These are phyloP conservation scores for Sycobia sp. DNA, from an alignment of 1,140 invertebrate genomes.

Conservation along the genomic window DNA sequence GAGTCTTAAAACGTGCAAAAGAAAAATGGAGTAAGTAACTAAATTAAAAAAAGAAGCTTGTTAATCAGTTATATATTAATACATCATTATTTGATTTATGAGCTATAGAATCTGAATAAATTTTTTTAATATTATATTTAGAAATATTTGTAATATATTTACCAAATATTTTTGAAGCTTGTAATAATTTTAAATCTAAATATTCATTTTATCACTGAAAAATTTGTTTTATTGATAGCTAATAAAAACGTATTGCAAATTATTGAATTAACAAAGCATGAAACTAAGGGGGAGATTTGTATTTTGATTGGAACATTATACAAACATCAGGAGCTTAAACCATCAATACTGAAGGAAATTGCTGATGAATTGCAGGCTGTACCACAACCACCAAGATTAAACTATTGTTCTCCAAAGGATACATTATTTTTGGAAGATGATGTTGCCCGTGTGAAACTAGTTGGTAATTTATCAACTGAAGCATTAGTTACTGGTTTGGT, in stretches of 20 bases:
- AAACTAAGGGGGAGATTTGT: constrained; percentile 62
- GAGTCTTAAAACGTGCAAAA: constrained; percentile 62
- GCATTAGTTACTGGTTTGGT: constrained; percentile 77
- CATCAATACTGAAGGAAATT: constrained; percentile 90
- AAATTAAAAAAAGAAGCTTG: not conserved
- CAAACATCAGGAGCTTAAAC: constrained; percentile 90
- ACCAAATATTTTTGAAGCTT: not conserved
- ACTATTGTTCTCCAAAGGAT: constrained; percentile 74
- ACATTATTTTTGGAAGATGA: constrained; percentile 90
- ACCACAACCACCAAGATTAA: constrained; percentile 72
- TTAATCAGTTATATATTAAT: too few relatives aligned
- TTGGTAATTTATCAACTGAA: constrained; percentile 67
- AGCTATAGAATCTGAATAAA: too few relatives aligned
- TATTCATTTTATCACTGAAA: not conserved
- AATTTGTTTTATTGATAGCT: constrained; percentile 44
- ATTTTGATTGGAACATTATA: constrained; percentile 89
- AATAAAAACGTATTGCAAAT: constrained; percentile 43
- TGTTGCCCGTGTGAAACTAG: constrained; percentile 80
- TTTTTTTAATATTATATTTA: too few relatives aligned
- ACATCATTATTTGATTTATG: too few relatives aligned
- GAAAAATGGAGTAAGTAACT: constrained; percentile 68
- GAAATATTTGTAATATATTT: not conserved
- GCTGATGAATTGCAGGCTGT: constrained; percentile 84
- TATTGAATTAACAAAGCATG: constrained; percentile 44
- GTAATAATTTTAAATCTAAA: not conserved